Evolutionary conservation across 2,797 vertebrate genomes (phyloP), one percentile per base, ranked within the genome.

Genomic region (Okamejei kenojei): DNA sequence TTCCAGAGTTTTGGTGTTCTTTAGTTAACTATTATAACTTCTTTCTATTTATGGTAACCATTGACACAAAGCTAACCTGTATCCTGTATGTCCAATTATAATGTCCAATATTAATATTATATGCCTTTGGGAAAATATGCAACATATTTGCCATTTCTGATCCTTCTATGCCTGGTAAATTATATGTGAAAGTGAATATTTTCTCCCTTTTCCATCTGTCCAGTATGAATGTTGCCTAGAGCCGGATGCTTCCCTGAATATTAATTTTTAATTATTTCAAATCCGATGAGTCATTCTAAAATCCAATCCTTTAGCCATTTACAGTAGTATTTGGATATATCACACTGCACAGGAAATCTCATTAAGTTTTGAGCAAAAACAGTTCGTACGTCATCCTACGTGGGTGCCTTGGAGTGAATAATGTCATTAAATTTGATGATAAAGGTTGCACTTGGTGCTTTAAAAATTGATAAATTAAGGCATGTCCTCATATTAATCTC

Each of bases 401-500:
- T 29, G 21, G 65, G 86, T 45, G 35, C 38, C 35, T 73, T 26
- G 21, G 35, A 92, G 10, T 92, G 71, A 92, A 74, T 92, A 45
- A 76, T n/a, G 23, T 45, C 6, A 54, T 17, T 76, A 74, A 54
- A 92, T 58, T 71, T 26, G 54, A 6, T 26, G 15, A 54, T 92
- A n/a, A 92, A 92, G 4, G 21, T 23, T 73, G 38, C 21, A 74
- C 8, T 92, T 71, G 45, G 35, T 29, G 10, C 21, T 74, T 63
- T 54, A 88, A 92, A n/a, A 54, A 6, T 45, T 7, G 68, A 45
- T 26, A 74, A 91, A 45, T 54, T 76, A 17, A 45, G 26, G 19
- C 86, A 73, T 58, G 90, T 91, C 11, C 23, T n/a, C 68, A 29
- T 92, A 26, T 92, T 76, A 91, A 74, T 68, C 90, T 82, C 80